phyloP scores from a whole-genome alignment of 2,888 invertebrate species.

The Lycocerus yunnanus region DNA sequence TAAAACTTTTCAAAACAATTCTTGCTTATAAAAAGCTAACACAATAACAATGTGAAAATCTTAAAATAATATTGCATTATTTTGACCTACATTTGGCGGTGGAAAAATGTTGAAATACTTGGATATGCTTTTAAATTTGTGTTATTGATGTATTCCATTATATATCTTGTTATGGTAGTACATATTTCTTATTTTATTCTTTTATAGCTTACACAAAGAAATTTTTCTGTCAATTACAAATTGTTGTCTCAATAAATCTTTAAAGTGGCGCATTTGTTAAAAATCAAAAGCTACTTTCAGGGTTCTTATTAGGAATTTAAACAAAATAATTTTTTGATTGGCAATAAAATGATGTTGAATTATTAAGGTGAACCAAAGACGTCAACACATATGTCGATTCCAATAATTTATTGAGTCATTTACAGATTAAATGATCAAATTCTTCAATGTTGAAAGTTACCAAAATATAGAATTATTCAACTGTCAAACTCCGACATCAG shows the following conservation, averaged over 20 bases:
- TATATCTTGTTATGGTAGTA: background rate
- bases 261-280: background rate
- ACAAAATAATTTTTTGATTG: no score
- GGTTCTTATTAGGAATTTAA: no score
- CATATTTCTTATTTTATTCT: background rate
- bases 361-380: no score
- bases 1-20: background rate
- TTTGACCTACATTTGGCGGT: background rate
- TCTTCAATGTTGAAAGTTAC: no score
- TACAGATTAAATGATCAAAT: no score
- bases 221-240: background rate
- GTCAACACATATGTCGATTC: no score
- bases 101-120: background rate
- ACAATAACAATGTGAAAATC: background rate
- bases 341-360: no score
- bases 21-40: background rate
- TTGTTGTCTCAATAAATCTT: background rate
- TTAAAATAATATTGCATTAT: background rate
- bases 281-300: background rate
- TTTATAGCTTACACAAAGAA: background rate
- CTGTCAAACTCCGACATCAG: background rate
- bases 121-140: background rate
- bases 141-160: background rate
- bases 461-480: background rate
- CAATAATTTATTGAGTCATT: no score